Evolutionary conservation across 2,113 vertebrate species (phyloP).

Genomic region (Macquaria ambigua): DNA sequence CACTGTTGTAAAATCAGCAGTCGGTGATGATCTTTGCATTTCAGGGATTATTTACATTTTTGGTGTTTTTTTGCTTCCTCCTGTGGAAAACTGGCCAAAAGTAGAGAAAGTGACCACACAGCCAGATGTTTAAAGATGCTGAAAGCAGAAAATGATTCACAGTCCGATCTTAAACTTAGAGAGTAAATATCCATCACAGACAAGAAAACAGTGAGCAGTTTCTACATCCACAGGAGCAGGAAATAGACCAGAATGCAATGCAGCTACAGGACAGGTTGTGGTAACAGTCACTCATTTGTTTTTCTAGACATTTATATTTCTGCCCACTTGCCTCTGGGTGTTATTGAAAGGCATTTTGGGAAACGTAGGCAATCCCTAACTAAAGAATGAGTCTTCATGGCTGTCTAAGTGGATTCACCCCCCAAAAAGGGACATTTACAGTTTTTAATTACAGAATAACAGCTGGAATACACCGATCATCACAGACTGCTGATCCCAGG

Average conservation of each 20-base stretch:
- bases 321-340: neutral
- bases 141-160: neutral
- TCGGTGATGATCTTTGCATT: slow-evolving; percentile 40
- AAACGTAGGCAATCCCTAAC: neutral
- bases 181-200: neutral
- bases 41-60: neutral
- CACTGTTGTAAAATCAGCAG: neutral
- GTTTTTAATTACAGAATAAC: neutral
- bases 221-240: neutral
- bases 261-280: neutral
- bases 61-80: neutral
- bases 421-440: neutral
- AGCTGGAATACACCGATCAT: slow-evolving; percentile 37
- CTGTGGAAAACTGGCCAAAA: neutral
- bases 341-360: neutral
- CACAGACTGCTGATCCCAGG: slow-evolving; percentile 4
- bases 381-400: too few relatives aligned
- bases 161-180: too few relatives aligned
- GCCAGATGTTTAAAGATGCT: neutral
- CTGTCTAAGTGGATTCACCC: neutral
- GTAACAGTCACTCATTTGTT: too few relatives aligned
- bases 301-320: neutral
- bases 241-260: slow-evolving; percentile 10
- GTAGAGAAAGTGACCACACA: neutral
- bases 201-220: too few relatives aligned